phyloP scores from a whole-genome alignment of 2,888 invertebrate genomes.

The Erebia palarica region DNA sequence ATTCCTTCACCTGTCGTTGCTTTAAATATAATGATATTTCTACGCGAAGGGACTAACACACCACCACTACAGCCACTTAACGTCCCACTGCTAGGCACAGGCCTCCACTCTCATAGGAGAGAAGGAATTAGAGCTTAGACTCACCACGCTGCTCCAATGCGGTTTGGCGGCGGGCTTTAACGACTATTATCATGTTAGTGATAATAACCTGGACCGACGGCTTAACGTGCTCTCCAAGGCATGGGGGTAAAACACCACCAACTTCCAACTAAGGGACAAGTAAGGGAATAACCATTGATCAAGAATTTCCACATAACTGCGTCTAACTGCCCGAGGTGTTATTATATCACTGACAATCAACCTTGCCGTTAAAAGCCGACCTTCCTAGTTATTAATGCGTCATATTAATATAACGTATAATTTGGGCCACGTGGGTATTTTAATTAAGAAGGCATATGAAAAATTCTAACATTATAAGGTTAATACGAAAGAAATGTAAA shows the following conservation, averaged over 20 bases:
- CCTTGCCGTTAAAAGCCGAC: conserved; percentile 63
- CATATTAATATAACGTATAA: conserved; percentile 49
- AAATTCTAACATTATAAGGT: conserved; percentile 10
- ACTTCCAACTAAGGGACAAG: too few species aligned
- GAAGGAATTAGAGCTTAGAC: too few species aligned
- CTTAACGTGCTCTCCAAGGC: too few species aligned
- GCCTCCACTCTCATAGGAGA: too few species aligned
- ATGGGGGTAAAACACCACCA: too few species aligned
- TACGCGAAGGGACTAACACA: not conserved
- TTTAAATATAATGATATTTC: not conserved
- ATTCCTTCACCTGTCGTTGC: not conserved
- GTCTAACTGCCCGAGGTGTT: conserved; percentile 20
- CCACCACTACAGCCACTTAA: too few species aligned
- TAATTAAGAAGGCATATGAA: conserved; percentile 19
- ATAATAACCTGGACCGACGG: too few species aligned
- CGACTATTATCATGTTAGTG: too few species aligned
- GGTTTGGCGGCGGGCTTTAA: too few species aligned
- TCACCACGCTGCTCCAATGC: too few species aligned
- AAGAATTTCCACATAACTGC: conserved; percentile 8
- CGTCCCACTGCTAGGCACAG: too few species aligned
- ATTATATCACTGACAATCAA: conserved; percentile 44
- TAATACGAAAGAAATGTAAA: conserved; percentile 8
- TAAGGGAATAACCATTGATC: not conserved
- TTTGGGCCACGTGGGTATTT: conserved; percentile 36
- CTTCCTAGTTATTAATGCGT: conserved; percentile 61